A percentile compares a stretch with the other conserved stretches of the same genome.
Conservation (phyloP, 2,888 invertebrate species). For the Ctenicera cuprea region DNA sequence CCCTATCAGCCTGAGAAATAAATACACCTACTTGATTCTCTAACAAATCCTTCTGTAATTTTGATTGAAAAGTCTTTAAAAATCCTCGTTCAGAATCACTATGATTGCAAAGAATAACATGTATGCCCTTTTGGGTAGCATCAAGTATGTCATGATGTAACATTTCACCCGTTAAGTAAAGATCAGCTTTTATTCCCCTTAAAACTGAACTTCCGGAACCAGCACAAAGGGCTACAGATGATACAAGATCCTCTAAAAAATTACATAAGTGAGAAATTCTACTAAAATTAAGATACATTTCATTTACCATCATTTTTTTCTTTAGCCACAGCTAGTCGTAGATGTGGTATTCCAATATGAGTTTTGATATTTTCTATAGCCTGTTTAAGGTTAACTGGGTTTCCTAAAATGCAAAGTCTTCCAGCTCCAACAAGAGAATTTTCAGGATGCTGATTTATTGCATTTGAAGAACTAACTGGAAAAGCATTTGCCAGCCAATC, state of each 20-base stretch:
- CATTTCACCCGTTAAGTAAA: conserved; percentile 96
- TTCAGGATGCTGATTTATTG: conserved; percentile 68
- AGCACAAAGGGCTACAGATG: conserved; percentile 88
- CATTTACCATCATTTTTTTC: conserved; percentile 68
- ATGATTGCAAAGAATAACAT: conserved; percentile 93
- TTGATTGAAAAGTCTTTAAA: conserved; percentile 77
- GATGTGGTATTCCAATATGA: conserved; percentile 80
- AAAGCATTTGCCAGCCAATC: conserved; percentile 93
- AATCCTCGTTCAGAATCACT: conserved; percentile 96
- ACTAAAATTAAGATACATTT: neutral
- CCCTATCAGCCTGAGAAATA: conserved; percentile 84
- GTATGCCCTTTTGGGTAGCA: conserved; percentile 84
- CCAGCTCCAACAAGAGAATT: conserved; percentile 75
- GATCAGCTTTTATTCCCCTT: conserved; percentile 81
- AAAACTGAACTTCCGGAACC: conserved; percentile 91
- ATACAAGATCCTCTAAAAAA: conserved; percentile 74
- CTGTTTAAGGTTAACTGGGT: conserved; percentile 75
- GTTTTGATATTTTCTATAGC: conserved; percentile 82
- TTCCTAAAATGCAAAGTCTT: conserved; percentile 74
- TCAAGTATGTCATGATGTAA: conserved; percentile 95
- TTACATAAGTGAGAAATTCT: neutral
- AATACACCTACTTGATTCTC: conserved; percentile 76
- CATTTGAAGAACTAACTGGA: conserved; percentile 68
- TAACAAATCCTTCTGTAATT: conserved; percentile 63
- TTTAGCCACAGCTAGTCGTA: conserved; percentile 83